Percentiles rank a stretch among this genome's conserved stretches.
Evolutionary conservation across 2,888 invertebrate species (phyloP).

Genomic region (Eumerus sabulonum): DNA sequence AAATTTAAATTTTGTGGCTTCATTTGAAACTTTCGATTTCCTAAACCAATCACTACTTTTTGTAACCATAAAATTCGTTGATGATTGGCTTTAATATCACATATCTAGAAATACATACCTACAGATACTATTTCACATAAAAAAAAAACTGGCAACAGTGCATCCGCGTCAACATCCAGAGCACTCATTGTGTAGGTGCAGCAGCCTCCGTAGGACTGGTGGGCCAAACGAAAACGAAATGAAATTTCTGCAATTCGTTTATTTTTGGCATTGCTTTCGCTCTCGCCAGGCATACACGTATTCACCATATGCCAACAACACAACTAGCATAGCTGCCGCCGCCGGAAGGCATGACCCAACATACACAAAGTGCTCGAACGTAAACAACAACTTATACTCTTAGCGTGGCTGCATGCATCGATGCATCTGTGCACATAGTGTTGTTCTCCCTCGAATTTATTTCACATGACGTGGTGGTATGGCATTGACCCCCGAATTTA

Average conservation of each 20-base stretch:
- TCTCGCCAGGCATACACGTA: constrained; percentile 12
- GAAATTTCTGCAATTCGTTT: constrained; percentile 43
- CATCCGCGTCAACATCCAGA: neutral
- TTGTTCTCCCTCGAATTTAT: constrained; percentile 35
- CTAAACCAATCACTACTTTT: too few relatives aligned
- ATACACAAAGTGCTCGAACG: constrained; percentile 6
- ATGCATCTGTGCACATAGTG: constrained; percentile 38
- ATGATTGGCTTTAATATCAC: too few relatives aligned
- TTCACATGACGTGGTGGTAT: constrained; percentile 47
- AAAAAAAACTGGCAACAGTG: constrained; percentile 49
- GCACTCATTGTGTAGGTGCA: neutral
- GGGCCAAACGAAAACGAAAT: constrained; percentile 53
- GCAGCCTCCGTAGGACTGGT: constrained; percentile 8
- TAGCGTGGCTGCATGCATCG: constrained; percentile 41
- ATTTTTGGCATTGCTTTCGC: constrained; percentile 56
- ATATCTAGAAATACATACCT: too few relatives aligned
- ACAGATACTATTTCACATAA: too few relatives aligned
- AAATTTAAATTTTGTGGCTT: too few relatives aligned
- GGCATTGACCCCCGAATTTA: constrained; percentile 63
- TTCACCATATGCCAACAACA: neutral
- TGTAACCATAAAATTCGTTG: too few relatives aligned
- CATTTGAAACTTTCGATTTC: too few relatives aligned
- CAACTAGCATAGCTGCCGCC: neutral
- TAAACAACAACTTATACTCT: constrained; percentile 6
- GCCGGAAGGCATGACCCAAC: neutral